A percentile compares a stretch with the other conserved stretches of the same genome.
These are phyloP conservation scores for Hippoglossus stenolepis DNA, from an alignment of 2,113 vertebrate species.

Conservation along the genomic window DNA sequence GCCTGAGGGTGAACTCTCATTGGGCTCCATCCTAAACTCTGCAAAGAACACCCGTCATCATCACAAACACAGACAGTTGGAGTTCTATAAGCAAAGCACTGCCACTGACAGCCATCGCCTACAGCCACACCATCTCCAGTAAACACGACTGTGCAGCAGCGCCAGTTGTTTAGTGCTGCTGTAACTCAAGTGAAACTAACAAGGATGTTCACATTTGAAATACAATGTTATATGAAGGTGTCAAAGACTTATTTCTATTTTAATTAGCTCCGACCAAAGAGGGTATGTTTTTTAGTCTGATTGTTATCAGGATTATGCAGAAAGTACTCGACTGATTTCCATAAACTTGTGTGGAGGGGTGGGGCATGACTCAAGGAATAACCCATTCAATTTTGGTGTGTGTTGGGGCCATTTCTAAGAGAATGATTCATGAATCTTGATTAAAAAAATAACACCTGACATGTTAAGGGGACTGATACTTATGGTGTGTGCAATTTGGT, in stretches of 20 bases:
- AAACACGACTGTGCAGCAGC: constrained; percentile 1
- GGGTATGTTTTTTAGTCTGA: too few species aligned
- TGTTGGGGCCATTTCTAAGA: too few species aligned
- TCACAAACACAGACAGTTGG: constrained; percentile 46
- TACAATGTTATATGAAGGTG: not conserved
- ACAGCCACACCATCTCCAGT: not conserved
- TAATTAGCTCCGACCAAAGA: not conserved
- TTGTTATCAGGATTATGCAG: not conserved
- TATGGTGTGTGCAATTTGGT: too few species aligned
- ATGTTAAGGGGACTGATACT: too few species aligned
- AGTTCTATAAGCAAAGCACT: constrained; percentile 34
- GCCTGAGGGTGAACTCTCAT: constrained; percentile 66
- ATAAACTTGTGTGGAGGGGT: too few species aligned
- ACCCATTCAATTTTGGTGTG: not conserved
- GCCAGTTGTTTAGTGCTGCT: not conserved
- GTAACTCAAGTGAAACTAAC: constrained; percentile 3
- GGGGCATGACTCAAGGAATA: not conserved
- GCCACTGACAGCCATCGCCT: constrained; percentile 32
- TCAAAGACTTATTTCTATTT: not conserved
- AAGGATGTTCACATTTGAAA: not conserved
- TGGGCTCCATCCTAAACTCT: constrained; percentile 52
- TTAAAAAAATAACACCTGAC: too few species aligned
- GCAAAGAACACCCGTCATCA: constrained; percentile 42
- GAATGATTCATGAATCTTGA: too few species aligned
- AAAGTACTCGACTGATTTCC: not conserved